Evolutionary conservation across 2,888 invertebrate genomes (phyloP).

Genomic region (Drosophila colorata): DNA sequence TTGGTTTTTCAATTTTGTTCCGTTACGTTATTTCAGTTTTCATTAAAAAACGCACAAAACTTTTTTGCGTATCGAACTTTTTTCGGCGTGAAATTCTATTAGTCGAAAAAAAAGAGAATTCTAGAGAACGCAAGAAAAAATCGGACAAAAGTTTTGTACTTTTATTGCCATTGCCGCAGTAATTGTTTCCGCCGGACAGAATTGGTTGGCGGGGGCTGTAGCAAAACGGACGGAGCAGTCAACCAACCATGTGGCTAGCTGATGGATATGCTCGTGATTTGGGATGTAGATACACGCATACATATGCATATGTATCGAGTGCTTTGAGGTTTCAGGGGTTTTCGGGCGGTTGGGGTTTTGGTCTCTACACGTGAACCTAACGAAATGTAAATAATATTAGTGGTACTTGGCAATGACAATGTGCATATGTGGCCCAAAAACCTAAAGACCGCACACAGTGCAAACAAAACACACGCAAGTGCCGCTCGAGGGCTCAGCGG

Average conservation of each 20-base stretch:
- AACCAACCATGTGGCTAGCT: slow-evolving; percentile 40
- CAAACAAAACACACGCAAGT: slow-evolving; percentile 65
- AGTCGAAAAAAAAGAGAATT: slow-evolving; percentile 19
- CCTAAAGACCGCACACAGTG: slow-evolving; percentile 58
- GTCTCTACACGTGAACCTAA: slow-evolving; percentile 61
- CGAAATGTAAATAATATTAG: slow-evolving; percentile 79
- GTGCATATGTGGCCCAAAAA: slow-evolving; percentile 75
- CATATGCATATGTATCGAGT: slow-evolving; percentile 32
- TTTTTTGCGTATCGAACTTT: slow-evolving; percentile 58
- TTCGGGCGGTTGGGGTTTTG: slow-evolving; percentile 1
- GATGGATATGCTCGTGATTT: slow-evolving; percentile 15
- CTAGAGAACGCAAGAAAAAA: slow-evolving; percentile 12
- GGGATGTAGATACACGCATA: slow-evolving; percentile 6
- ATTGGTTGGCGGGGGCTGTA: background rate
- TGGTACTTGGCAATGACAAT: slow-evolving; percentile 80
- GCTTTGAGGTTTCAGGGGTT: slow-evolving; percentile 19
- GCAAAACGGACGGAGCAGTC: slow-evolving; percentile 10
- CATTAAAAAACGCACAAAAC: slow-evolving; percentile 43
- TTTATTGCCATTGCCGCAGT: slow-evolving; percentile 48
- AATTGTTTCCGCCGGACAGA: slow-evolving; percentile 70
- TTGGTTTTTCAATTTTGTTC: slow-evolving; percentile 73
- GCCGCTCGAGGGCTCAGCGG: slow-evolving; percentile 50
- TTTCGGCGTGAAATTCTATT: slow-evolving; percentile 61
- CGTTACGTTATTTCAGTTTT: slow-evolving; percentile 54
- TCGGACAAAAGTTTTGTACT: slow-evolving; percentile 52